phyloP scores from a whole-genome alignment of 2,113 vertebrate genomes.

The Podarcis muralis region DNA sequence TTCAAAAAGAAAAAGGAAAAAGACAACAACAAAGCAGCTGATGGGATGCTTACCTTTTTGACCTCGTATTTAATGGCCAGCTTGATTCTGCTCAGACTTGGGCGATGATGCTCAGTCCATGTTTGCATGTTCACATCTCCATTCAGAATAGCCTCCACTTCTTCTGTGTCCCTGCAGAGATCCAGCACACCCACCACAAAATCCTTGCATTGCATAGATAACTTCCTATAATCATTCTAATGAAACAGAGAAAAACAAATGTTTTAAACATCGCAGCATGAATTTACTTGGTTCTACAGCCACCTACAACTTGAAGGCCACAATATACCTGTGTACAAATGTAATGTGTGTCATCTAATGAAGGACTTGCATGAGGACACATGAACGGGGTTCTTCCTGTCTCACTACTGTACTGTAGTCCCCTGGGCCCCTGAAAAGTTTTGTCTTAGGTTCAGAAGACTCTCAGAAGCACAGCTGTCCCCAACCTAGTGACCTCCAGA shows the following conservation, averaged over 20 bases:
- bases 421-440: not conserved
- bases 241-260: conserved; percentile 41
- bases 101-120: conserved; percentile 86
- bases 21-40: not conserved
- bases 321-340: not conserved
- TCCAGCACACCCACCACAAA: conserved; percentile 97
- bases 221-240: conserved; percentile 95
- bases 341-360: no score
- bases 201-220: conserved; percentile 99
- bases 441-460: not conserved
- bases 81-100: conserved; percentile 92
- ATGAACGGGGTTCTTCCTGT: not conserved
- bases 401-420: no score
- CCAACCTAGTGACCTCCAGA: no score
- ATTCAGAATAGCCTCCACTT: conserved; percentile 96
- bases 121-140: conserved; percentile 90
- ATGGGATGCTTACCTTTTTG: conserved; percentile 86
- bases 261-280: not conserved
- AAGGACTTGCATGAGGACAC: not conserved
- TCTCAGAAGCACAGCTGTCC: not conserved
- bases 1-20: rapidly evolving
- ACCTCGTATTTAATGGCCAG: conserved; percentile 97
- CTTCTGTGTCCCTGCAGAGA: conserved; percentile 95
- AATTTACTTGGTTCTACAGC: not conserved
- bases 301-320: not conserved